Conservation (phyloP, 2,888 invertebrate species). For the Agrilus cyanescens region DNA sequence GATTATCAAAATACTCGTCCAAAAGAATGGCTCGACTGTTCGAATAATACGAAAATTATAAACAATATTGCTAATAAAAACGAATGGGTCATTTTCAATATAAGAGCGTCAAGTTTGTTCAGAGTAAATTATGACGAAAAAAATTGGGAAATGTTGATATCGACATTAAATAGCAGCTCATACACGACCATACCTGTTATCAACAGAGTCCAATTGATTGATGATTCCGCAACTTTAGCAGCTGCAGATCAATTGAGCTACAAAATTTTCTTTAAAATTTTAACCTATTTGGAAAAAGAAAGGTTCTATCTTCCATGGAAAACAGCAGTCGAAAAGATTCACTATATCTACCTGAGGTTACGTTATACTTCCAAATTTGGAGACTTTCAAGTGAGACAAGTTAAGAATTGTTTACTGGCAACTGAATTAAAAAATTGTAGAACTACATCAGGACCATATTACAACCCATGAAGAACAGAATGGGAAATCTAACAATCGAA, state of each 20-base stretch:
- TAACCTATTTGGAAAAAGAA: constrained; percentile 40
- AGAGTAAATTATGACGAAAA: constrained; percentile 64
- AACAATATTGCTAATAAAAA: constrained; percentile 34
- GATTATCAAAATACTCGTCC: constrained; percentile 42
- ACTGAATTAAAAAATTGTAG: too few species aligned
- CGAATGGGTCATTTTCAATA: constrained; percentile 62
- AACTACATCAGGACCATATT: too few species aligned
- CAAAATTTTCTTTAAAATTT: constrained; percentile 43
- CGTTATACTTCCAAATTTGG: constrained; percentile 50
- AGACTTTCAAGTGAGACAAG: constrained; percentile 42
- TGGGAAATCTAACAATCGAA: too few species aligned
- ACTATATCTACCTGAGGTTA: constrained; percentile 46
- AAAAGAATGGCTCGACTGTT: constrained; percentile 42
- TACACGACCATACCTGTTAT: constrained; percentile 48
- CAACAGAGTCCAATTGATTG: constrained; percentile 71
- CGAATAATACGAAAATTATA: constrained; percentile 12
- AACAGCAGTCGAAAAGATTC: constrained; percentile 48
- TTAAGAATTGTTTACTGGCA: too few species aligned
- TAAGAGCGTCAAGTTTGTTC: constrained; percentile 58
- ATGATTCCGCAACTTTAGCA: constrained; percentile 64
- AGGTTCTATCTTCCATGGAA: constrained; percentile 52
- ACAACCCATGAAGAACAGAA: too few species aligned
- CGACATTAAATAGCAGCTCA: constrained; percentile 43
- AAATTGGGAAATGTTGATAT: constrained; percentile 58
- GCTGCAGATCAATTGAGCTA: constrained; percentile 54